Percentiles rank a stretch among this genome's conserved stretches.
Conservation (phyloP, 2,797 vertebrate species). For the Platyrinchus mystaceus region DNA sequence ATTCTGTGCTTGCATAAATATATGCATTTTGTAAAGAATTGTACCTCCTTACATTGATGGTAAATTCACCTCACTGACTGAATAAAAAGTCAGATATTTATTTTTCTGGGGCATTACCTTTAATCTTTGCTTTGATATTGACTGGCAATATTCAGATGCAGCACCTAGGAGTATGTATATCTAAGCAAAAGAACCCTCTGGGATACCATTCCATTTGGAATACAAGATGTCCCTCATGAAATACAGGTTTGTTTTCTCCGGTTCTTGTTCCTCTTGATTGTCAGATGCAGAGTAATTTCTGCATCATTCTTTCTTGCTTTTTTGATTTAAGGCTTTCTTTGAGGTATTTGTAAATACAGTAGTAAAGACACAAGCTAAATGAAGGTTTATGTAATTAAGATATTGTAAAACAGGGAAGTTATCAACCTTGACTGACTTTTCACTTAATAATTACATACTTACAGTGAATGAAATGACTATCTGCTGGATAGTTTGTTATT, state of each 20-base stretch:
- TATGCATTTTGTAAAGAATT: background rate
- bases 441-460: background rate
- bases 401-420: background rate
- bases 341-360: background rate
- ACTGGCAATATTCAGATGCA: background rate
- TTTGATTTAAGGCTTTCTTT: background rate
- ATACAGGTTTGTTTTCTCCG: background rate
- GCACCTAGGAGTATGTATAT: background rate
- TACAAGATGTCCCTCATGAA: background rate
- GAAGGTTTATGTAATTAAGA: background rate
- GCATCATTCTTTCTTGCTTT: background rate
- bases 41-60: background rate
- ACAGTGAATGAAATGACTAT: background rate
- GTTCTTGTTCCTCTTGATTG: background rate
- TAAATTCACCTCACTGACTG: background rate
- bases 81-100: background rate
- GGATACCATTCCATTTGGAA: background rate
- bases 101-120: background rate
- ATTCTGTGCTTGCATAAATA: background rate
- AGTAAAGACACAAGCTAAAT: background rate
- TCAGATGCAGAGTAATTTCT: background rate
- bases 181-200: background rate
- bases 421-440: background rate
- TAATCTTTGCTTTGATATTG: conserved; percentile 13
- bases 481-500: background rate